These are phyloP conservation scores for Nansenia antarctica DNA, from an alignment of 2,113 vertebrate genomes.

Conservation along the genomic window DNA sequence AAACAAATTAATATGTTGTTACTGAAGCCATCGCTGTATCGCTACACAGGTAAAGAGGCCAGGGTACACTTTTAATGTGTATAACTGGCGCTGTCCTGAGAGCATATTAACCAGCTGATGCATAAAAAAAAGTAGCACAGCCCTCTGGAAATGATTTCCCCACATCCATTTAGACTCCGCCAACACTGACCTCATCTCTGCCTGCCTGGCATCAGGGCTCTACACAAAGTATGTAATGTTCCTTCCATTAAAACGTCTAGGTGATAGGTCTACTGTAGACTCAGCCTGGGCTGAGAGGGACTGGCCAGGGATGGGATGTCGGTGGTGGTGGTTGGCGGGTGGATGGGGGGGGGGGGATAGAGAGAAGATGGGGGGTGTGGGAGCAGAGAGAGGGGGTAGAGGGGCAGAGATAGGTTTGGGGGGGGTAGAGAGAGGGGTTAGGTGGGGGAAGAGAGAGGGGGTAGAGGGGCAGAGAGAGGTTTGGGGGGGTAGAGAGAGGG, in stretches of 20 bases:
- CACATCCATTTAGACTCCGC: conserved; percentile 29
- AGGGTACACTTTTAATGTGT: too few relatives aligned
- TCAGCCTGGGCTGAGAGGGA: neutral
- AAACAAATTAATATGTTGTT: too few relatives aligned
- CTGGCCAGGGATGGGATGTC: conserved; percentile 27
- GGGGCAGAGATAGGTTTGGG: too few relatives aligned
- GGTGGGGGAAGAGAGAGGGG: conserved; percentile 28
- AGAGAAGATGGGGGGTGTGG: neutral
- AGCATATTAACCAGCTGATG: neutral
- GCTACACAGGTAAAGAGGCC: too few relatives aligned
- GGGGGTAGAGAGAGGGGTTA: neutral
- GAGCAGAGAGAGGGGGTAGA: conserved; percentile 24
- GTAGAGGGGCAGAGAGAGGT: neutral
- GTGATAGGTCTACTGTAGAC: conserved; percentile 16
- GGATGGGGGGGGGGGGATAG: neutral
- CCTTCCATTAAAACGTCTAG: conserved; percentile 26
- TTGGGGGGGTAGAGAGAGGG: neutral
- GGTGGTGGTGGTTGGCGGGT: too few relatives aligned
- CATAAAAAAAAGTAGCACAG: conserved; percentile 26
- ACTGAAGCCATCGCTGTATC: too few relatives aligned
- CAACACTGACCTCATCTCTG: conserved; percentile 31
- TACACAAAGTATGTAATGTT: conserved; percentile 42
- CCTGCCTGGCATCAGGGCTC: conserved; percentile 5
- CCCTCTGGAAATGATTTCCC: conserved; percentile 18
- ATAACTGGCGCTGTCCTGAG: too few relatives aligned